These are phyloP conservation scores for Puma concolor DNA, from an alignment of 2,113 vertebrate genomes.

Conservation along the genomic window DNA sequence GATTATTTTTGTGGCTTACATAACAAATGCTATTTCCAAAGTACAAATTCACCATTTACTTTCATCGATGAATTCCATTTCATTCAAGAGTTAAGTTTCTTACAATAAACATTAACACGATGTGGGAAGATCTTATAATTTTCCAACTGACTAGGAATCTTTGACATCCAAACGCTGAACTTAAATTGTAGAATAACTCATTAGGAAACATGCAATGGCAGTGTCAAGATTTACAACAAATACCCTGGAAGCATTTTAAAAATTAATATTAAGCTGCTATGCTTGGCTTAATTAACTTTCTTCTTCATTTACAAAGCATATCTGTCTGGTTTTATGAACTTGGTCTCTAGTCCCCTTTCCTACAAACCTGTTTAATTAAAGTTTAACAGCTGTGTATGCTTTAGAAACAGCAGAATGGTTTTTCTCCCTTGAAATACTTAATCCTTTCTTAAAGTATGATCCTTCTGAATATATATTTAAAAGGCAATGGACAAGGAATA, in stretches of 20 bases:
- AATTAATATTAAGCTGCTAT: constrained; percentile 87
- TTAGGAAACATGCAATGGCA: constrained; percentile 82
- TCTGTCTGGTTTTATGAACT: constrained; percentile 87
- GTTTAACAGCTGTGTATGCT: constrained; percentile 84
- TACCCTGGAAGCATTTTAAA: constrained; percentile 84
- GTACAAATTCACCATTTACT: constrained; percentile 36
- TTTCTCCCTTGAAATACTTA: constrained; percentile 80
- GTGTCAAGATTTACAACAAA: constrained; percentile 85
- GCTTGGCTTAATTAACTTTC: constrained; percentile 87
- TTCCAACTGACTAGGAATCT: constrained; percentile 76
- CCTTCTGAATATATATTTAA: constrained; percentile 53
- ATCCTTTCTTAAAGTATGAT: constrained; percentile 77
- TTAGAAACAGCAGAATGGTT: constrained; percentile 82
- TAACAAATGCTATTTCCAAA: constrained; percentile 31
- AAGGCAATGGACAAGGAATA: constrained; percentile 33
- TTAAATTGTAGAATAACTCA: constrained; percentile 83
- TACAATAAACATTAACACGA: constrained; percentile 82
- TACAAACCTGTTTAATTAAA: constrained; percentile 88
- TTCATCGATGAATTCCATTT: constrained; percentile 46
- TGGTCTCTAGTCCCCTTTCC: constrained; percentile 79
- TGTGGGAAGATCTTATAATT: constrained; percentile 71
- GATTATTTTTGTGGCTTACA: not conserved
- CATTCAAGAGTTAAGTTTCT: constrained; percentile 77
- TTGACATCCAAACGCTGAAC: constrained; percentile 78
- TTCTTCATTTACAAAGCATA: constrained; percentile 88